phyloP scores from a whole-genome alignment of 2,888 invertebrate species.

The Ochropleura plecta region DNA sequence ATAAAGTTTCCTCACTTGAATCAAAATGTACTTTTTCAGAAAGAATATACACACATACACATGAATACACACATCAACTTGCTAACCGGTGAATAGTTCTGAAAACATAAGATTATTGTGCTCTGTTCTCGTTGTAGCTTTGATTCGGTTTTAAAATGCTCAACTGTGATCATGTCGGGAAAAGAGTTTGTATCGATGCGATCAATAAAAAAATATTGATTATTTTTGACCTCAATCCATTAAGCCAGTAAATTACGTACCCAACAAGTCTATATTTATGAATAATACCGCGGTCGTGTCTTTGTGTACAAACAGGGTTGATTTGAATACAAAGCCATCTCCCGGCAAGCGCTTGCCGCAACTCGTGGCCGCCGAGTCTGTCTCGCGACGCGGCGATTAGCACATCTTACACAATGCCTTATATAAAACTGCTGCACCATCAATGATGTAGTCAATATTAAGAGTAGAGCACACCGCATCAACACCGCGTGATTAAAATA shows the following conservation, averaged over 20 bases:
- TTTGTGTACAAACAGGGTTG: slow-evolving; percentile 29
- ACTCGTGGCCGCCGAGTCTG: slow-evolving; percentile 70
- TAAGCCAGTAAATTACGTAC: not conserved
- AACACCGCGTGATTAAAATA: slow-evolving; percentile 67
- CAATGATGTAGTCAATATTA: slow-evolving; percentile 84
- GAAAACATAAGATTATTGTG: not conserved
- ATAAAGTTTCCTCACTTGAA: too few relatives aligned
- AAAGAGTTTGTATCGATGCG: not conserved
- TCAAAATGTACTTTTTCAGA: too few relatives aligned
- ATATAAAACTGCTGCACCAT: slow-evolving; percentile 89
- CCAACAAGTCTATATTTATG: slow-evolving; percentile 1
- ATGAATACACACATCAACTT: not conserved
- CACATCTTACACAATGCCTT: slow-evolving; percentile 87
- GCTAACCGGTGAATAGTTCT: not conserved
- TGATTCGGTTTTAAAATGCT: too few relatives aligned
- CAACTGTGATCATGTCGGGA: not conserved
- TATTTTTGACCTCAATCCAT: not conserved
- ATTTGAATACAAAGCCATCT: slow-evolving; percentile 44
- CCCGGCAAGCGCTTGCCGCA: slow-evolving; percentile 73
- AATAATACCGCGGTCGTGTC: too few relatives aligned
- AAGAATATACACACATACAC: too few relatives aligned
- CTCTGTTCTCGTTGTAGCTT: not conserved
- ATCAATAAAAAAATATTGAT: not conserved
- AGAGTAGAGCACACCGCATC: slow-evolving; percentile 77
- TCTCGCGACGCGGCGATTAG: slow-evolving; percentile 82